Evolutionary conservation across 2,113 vertebrate genomes (phyloP).

Genomic region (Gnathonemus echidnorhynchus): DNA sequence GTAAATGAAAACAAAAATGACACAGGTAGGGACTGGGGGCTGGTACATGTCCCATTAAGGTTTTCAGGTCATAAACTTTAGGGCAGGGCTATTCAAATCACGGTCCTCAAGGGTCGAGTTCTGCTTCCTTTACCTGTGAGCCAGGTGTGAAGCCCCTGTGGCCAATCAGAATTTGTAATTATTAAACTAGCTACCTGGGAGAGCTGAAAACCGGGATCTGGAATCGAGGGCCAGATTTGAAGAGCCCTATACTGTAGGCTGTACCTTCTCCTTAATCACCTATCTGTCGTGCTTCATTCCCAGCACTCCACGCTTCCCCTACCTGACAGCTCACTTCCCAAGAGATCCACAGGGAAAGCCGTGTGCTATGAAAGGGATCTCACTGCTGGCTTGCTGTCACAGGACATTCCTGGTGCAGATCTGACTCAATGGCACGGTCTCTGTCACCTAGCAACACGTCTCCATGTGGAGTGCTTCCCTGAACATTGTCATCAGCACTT

Average conservation of each 20-base stretch:
- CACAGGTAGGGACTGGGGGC: neutral
- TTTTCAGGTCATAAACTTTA: neutral
- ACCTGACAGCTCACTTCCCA: neutral
- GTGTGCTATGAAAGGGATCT: conserved; percentile 25
- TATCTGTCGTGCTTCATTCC: neutral
- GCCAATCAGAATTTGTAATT: neutral
- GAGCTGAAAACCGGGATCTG: neutral
- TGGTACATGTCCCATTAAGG: neutral
- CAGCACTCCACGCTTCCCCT: neutral
- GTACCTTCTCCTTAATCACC: neutral
- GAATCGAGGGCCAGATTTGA: neutral
- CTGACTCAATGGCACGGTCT: neutral
- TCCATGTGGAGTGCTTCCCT: neutral
- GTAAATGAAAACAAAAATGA: neutral
- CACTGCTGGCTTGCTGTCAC: conserved; percentile 17
- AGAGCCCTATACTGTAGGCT: neutral
- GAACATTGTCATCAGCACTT: neutral
- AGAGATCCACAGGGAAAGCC: neutral
- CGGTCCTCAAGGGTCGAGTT: neutral
- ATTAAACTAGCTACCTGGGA: neutral
- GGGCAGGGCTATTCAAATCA: neutral
- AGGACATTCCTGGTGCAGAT: conserved; percentile 4
- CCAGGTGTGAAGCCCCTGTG: neutral
- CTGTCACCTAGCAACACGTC: neutral
- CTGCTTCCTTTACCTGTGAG: neutral